Evolutionary conservation across 2,888 invertebrate species (phyloP).

Genomic region (Protodeltote pygarga): DNA sequence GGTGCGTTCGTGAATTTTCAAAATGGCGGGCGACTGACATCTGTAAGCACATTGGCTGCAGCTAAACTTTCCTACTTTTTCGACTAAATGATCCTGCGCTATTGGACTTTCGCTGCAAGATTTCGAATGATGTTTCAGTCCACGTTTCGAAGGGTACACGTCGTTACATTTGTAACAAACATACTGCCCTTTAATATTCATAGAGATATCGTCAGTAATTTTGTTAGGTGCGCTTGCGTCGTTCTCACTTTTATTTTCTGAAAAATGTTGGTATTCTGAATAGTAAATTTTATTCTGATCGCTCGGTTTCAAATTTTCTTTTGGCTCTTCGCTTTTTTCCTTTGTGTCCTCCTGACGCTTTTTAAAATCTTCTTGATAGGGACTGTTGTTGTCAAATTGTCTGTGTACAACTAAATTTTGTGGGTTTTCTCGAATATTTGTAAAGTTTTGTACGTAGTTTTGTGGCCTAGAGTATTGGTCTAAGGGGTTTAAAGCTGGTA

Average conservation of each 20-base stretch:
- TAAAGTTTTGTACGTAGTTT: constrained; percentile 69
- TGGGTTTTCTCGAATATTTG: constrained; percentile 69
- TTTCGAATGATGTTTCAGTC: constrained; percentile 76
- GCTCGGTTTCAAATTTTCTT: constrained; percentile 75
- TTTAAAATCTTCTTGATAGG: constrained; percentile 69
- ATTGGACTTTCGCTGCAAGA: constrained; percentile 55
- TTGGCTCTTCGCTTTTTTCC: constrained; percentile 69
- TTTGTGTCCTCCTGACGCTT: constrained; percentile 64
- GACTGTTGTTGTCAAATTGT: constrained; percentile 71
- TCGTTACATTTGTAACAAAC: constrained; percentile 76
- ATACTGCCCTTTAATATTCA: constrained; percentile 78
- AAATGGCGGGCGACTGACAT: constrained; percentile 83
- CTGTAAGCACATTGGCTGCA: constrained; percentile 79
- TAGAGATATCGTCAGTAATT: constrained; percentile 62
- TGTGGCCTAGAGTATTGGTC: constrained; percentile 69
- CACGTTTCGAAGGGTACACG: constrained; percentile 73
- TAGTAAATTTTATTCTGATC: constrained; percentile 74
- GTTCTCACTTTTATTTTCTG: constrained; percentile 49
- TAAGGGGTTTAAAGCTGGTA: constrained; percentile 63
- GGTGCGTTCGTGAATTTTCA: constrained; percentile 82
- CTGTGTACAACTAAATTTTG: constrained; percentile 77
- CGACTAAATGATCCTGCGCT: constrained; percentile 53
- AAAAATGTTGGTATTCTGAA: constrained; percentile 51
- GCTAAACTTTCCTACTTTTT: constrained; percentile 75
- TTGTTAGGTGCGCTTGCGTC: constrained; percentile 61